Evolutionary conservation across 2,797 vertebrate species (phyloP).

Genomic region (Tokudaia muenninki): DNA sequence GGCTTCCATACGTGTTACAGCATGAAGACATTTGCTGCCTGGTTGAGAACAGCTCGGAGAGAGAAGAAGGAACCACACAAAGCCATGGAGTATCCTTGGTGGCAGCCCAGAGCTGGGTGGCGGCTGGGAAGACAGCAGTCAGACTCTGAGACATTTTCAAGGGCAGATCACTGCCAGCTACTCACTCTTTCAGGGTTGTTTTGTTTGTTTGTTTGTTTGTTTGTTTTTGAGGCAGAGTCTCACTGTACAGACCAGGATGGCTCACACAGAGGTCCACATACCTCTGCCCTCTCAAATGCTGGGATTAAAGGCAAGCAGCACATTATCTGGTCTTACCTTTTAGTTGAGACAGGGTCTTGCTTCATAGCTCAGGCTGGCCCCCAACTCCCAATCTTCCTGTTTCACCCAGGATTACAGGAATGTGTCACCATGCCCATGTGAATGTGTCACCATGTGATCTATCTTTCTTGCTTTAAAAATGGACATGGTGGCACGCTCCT

Average conservation of each 20-base stretch:
- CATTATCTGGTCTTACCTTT: background rate
- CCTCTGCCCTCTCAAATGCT: background rate
- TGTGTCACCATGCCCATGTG: background rate
- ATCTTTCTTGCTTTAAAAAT: background rate
- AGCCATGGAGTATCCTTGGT: background rate
- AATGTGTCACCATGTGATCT: background rate
- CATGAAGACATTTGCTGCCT: conserved; percentile 7
- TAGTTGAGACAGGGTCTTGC: background rate
- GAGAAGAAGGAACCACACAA: background rate
- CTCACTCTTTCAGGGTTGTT: background rate
- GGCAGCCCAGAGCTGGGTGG: background rate
- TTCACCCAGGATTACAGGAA: background rate
- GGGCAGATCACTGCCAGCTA: background rate
- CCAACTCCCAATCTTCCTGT: background rate
- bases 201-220: background rate
- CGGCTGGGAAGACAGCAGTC: background rate
- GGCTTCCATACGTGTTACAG: background rate
- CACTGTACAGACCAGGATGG: background rate
- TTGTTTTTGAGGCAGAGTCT: background rate
- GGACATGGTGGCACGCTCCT: background rate
- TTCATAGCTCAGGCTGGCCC: background rate
- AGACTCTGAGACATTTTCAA: conserved; percentile 6
- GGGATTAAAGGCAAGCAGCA: background rate
- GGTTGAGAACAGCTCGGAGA: background rate
- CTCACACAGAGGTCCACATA: background rate